Evolutionary conservation across 2,888 invertebrate species (phyloP), one percentile per base, ranked within the genome.

Genomic region (Oasisia sp.): DNA sequence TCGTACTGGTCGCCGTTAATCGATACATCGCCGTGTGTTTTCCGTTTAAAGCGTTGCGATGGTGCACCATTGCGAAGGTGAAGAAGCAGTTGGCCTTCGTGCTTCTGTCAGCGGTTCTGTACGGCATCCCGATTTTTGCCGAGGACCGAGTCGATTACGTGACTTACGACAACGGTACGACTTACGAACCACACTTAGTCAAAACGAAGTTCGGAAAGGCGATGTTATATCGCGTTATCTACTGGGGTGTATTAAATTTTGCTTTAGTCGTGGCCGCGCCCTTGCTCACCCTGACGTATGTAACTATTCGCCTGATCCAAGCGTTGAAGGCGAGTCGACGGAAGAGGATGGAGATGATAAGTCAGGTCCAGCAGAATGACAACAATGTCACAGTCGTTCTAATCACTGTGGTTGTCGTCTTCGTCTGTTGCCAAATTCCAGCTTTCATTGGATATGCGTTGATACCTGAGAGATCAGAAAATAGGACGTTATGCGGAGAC

Each of bases 301-400:
- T 93, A 27, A 92, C 92, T 45, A 92, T 93, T 38, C 92, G 92
- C 27, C 91, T 93, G 32, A 92, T 93, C 74, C 92, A 92, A 32
- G 91, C 92, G 7, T 91, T 93, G 74, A 93, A 92, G 32, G 92
- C 58, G 38, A 11, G 91, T 14, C 32, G 91, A 27, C 91, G 91
- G 44, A 93, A 93, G 92, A 91, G 93, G 14, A 90, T 91, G 8
- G 93, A 93, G 92, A 92, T 93, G 91, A 92, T 92, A 91, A 92
- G 89, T 32, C 92, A 89, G 4, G 93, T 93, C 91, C 93, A 94
- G 91, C 94, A 94, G 56, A 93, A 94, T 89, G 94, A 94, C 92
- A 94, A 94, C 93, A 94, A 94, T 93, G 93, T 94, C 92, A 94
- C 94, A 14, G 92, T 94, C 50, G 94, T 94, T n/a, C 93, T 94